Conservation (phyloP, 2,888 invertebrate genomes). For the Cheilosia vulpina region DNA sequence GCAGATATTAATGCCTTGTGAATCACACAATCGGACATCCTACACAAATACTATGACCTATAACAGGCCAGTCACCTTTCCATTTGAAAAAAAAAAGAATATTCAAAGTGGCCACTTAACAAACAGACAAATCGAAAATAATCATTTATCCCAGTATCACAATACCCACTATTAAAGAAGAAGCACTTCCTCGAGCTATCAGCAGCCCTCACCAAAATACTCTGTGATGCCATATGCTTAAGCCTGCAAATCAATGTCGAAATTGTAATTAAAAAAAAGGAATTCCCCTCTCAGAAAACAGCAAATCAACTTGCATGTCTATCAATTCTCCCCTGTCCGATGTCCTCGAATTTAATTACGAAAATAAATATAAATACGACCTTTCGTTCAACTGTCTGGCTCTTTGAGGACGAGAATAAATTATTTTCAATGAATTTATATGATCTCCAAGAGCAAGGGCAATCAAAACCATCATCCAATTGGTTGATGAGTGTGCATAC, state of each 20-base stretch:
- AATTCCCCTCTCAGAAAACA: background rate
- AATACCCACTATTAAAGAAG: no score
- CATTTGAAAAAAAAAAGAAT: no score
- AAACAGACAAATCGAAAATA: no score
- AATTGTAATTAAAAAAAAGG: conserved; percentile 27
- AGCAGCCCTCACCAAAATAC: no score
- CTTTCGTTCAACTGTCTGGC: conserved; percentile 71
- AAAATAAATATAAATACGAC: conserved; percentile 50
- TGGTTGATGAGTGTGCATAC: conserved; percentile 7
- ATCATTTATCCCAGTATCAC: no score
- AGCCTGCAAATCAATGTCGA: conserved; percentile 1
- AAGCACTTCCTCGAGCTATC: no score
- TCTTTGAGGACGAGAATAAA: conserved; percentile 49
- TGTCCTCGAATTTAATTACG: conserved; percentile 69
- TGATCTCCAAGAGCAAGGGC: conserved; percentile 42
- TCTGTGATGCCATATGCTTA: background rate
- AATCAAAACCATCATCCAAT: conserved; percentile 59
- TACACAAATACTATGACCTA: no score
- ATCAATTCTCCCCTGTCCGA: conserved; percentile 1
- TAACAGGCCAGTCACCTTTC: no score
- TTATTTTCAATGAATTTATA: conserved; percentile 44
- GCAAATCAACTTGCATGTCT: conserved; percentile 23
- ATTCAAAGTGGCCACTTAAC: no score
- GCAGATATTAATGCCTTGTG: no score
- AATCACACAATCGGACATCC: no score